phyloP scores from a whole-genome alignment of 2,888 invertebrate genomes.

The Temnothorax ravouxi region DNA sequence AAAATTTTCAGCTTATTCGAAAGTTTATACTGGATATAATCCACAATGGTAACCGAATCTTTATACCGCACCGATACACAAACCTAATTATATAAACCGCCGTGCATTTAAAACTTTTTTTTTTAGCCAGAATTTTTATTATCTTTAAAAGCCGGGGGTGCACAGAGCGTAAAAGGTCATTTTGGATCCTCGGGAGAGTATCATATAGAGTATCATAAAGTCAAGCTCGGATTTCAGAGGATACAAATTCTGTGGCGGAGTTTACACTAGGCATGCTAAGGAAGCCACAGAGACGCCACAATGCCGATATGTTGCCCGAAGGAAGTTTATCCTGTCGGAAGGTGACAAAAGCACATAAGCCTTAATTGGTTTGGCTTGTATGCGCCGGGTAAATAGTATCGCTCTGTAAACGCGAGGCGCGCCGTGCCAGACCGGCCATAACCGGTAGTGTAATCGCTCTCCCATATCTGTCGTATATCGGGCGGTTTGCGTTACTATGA shows the following conservation, averaged over 20 bases:
- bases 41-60: neutral
- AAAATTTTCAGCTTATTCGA: slow-evolving; percentile 24
- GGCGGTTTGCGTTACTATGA: slow-evolving; percentile 59
- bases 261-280: slow-evolving; percentile 15
- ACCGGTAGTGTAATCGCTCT: slow-evolving; percentile 60
- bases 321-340: slow-evolving; percentile 66
- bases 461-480: slow-evolving; percentile 57
- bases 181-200: neutral
- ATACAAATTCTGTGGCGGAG: slow-evolving; percentile 12
- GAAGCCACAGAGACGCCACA: slow-evolving; percentile 43
- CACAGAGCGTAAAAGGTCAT: neutral
- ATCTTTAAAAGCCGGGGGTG: neutral
- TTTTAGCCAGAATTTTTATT: neutral
- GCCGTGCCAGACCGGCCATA: slow-evolving; percentile 48
- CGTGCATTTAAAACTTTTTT: neutral
- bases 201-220: neutral
- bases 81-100: neutral
- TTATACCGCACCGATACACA: neutral
- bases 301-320: slow-evolving; percentile 51
- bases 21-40: neutral
- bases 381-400: slow-evolving; percentile 68
- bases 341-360: slow-evolving; percentile 73
- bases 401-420: slow-evolving; percentile 63
- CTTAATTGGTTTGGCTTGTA: slow-evolving; percentile 68
- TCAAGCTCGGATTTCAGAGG: slow-evolving; percentile 14